These are phyloP conservation scores for Hormaphis cornu DNA, from an alignment of 1,140 invertebrate genomes.

Conservation along the genomic window DNA sequence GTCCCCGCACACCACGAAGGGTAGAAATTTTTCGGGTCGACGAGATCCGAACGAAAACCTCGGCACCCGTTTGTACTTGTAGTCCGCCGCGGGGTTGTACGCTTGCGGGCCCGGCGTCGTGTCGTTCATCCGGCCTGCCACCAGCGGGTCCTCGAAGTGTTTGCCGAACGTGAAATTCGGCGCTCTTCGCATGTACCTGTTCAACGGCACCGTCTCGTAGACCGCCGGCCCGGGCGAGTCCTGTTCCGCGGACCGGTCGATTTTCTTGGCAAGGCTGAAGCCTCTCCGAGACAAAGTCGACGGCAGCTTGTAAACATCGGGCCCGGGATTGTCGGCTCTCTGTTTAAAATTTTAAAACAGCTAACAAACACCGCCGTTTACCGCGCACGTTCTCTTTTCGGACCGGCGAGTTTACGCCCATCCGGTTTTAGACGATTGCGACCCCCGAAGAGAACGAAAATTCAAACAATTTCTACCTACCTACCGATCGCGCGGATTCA, in stretches of 20 bases:
- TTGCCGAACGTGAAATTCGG: not conserved
- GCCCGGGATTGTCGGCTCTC: not conserved
- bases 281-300: not conserved
- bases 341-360: not conserved
- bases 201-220: not conserved
- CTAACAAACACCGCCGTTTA: no score
- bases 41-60: slow-evolving; percentile 11
- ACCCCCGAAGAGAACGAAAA: no score
- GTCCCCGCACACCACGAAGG: not conserved
- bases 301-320: not conserved
- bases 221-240: not conserved
- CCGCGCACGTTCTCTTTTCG: not conserved
- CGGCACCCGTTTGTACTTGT: not conserved
- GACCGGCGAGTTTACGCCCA: no score
- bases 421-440: no score
- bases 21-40: slow-evolving; percentile 1
- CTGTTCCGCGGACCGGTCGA: not conserved
- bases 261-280: not conserved
- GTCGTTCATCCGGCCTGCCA: not conserved
- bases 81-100: not conserved
- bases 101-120: not conserved
- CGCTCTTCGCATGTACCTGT: not conserved
- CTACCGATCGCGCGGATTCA: no score
- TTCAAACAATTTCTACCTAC: no score
- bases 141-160: not conserved